These are phyloP conservation scores for Nemapogon koenigi DNA, from an alignment of 2,888 invertebrate species.

Conservation along the genomic window DNA sequence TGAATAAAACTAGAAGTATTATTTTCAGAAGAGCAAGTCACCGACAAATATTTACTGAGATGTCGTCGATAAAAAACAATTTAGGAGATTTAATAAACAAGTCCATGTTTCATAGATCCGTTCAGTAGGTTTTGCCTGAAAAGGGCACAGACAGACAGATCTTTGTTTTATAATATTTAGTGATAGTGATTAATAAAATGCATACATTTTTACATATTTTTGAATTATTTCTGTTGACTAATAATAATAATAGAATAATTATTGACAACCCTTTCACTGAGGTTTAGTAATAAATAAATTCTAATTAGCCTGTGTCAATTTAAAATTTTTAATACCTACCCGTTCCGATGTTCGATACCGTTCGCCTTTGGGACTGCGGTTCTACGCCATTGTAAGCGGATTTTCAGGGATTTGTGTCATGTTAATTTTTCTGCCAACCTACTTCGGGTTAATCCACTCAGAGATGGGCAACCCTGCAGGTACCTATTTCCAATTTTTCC, in stretches of 20 bases:
- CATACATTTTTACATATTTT: background rate
- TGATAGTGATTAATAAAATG: background rate
- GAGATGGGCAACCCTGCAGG: background rate
- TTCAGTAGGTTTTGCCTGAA: too few species aligned
- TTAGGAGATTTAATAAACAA: too few species aligned
- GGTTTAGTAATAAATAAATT: background rate
- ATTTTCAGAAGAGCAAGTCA: too few species aligned
- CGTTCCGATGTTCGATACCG: too few species aligned
- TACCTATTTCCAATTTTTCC: background rate
- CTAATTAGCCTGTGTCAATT: too few species aligned
- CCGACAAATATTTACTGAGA: too few species aligned
- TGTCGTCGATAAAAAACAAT: too few species aligned
- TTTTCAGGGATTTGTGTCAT: constrained; percentile 19
- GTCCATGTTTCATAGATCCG: too few species aligned
- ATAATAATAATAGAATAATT: background rate
- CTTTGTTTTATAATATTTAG: background rate
- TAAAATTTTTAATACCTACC: too few species aligned
- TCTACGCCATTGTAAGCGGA: constrained; percentile 19
- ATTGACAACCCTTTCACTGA: background rate
- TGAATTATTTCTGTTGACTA: background rate
- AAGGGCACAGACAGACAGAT: too few species aligned
- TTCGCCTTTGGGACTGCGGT: too few species aligned
- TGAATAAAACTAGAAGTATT: too few species aligned
- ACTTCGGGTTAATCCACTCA: constrained; percentile 4
- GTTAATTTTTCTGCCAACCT: constrained; percentile 19